These are phyloP conservation scores for Philhelius pedissequus DNA, from an alignment of 2,888 invertebrate species.

Conservation along the genomic window DNA sequence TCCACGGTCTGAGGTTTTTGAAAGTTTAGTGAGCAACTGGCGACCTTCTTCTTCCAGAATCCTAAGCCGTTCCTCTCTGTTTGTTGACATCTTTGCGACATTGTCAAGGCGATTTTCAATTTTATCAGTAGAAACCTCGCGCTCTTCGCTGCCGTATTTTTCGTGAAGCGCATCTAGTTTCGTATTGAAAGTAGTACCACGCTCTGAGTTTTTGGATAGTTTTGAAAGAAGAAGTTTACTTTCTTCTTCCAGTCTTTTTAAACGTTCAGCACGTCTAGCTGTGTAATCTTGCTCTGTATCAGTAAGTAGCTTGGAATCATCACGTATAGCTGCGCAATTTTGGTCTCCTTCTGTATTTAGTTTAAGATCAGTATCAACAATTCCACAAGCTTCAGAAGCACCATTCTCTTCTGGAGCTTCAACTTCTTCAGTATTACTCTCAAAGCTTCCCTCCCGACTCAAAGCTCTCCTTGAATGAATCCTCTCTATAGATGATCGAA, in stretches of 20 bases:
- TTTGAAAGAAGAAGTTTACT: slow-evolving; percentile 84
- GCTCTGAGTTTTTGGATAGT: slow-evolving; percentile 73
- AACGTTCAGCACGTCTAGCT: slow-evolving; percentile 73
- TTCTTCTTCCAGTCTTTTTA: slow-evolving; percentile 86
- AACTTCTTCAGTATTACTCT: slow-evolving; percentile 76
- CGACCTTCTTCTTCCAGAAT: slow-evolving; percentile 90
- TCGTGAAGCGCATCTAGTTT: slow-evolving; percentile 75
- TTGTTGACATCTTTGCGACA: slow-evolving; percentile 74
- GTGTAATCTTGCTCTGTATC: slow-evolving; percentile 74
- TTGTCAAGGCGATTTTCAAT: slow-evolving; percentile 74
- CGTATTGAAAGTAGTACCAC: slow-evolving; percentile 71
- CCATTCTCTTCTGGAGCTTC: slow-evolving; percentile 50
- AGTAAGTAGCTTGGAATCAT: slow-evolving; percentile 70
- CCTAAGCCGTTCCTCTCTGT: slow-evolving; percentile 74
- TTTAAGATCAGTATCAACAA: neutral
- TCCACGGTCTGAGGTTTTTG: slow-evolving; percentile 75
- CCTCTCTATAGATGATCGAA: slow-evolving; percentile 75
- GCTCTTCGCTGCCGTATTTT: slow-evolving; percentile 70
- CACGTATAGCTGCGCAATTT: neutral
- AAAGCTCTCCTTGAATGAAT: slow-evolving; percentile 71
- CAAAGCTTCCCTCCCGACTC: slow-evolving; percentile 76
- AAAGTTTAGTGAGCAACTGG: slow-evolving; percentile 81
- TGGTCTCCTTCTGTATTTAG: neutral
- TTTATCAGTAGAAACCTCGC: neutral
- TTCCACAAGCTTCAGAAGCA: neutral